Evolutionary conservation across 2,888 invertebrate genomes (phyloP), one percentile per base, ranked within the genome.

Genomic region (Diarsia brunnea): DNA sequence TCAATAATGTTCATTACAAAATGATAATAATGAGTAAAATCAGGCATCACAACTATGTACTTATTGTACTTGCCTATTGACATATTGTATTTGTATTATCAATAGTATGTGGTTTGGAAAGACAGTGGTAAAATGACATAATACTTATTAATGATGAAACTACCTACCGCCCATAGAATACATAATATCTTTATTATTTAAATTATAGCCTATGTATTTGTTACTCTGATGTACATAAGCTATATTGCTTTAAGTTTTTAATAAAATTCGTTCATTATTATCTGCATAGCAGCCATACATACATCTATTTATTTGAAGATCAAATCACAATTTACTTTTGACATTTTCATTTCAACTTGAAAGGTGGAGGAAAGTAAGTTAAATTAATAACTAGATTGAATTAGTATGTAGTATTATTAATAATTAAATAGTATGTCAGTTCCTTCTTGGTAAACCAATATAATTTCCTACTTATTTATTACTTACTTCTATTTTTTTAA

Each of bases 1-100:
- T 73, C 45, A 71, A 71, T n/a, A 49, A 70, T 47, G 27, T 55
- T 55, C n/a, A 72, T 45, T 71, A 69, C 68, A 69, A 69, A 47
- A 70, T n/a, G n/a, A 69, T 69, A n/a, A n/a, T 12, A n/a, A 31
- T 8, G 43, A 19, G 19, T 47, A 31, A 11, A 47, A 47, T 47
- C 12, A n/a, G 31, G 10, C n/a, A n/a, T 14, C 8, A 47, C 31
- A 8, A 31, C 1, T 21, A 64, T 24, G 24, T 63, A 43, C 24
- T 14, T 38, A n/a, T 24, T 64, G 12, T 49, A 38, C 38, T 65
- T 21, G 38, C 31, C 21, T 38, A 19, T 5, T 21, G 12, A 53
- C 53, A 53, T n/a, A 43, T 43, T 63, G n/a, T 63, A 14, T 63
- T 14, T 14, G 7, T 58, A 58, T 7, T 58, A 58, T 10, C 58